phyloP scores from a whole-genome alignment of 2,113 vertebrate genomes.

The Phycodurus eques region DNA sequence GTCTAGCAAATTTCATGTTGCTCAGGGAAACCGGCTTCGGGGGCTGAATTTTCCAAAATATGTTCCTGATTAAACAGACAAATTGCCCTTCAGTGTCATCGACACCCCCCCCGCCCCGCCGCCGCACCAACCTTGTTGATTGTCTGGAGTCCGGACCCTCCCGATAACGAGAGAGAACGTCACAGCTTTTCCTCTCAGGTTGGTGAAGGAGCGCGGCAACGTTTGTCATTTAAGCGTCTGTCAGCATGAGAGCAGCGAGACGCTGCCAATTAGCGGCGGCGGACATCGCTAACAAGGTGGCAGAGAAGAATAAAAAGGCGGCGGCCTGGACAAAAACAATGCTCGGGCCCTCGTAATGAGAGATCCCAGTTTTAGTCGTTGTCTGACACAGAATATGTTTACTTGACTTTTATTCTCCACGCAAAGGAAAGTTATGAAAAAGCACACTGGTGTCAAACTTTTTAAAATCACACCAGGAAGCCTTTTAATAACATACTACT shows the following conservation, averaged over 20 bases:
- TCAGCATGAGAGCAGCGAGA: not conserved
- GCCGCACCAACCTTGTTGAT: not conserved
- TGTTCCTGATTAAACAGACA: conserved; percentile 1
- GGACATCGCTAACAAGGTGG: conserved; percentile 8
- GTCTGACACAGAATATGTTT: not conserved
- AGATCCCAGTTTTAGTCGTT: not conserved
- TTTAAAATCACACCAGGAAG: too few relatives aligned
- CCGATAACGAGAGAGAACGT: conserved; percentile 5
- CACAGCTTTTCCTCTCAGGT: not conserved
- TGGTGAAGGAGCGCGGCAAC: not conserved
- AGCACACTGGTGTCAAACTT: too few relatives aligned
- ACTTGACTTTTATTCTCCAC: not conserved
- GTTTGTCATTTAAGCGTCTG: conserved; percentile 10
- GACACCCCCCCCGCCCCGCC: not conserved
- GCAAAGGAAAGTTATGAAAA: not conserved
- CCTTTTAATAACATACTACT: too few relatives aligned
- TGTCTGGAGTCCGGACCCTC: not conserved
- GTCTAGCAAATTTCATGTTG: not conserved
- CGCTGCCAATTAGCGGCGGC: not conserved
- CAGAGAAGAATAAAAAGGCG: not conserved
- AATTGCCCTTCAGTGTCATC: not conserved
- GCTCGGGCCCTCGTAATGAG: not conserved
- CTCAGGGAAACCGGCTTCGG: not conserved
- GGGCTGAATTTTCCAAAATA: not conserved
- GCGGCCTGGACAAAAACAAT: not conserved